Evolutionary conservation across 1,140 invertebrate species (phyloP).

Genomic region (Gryllus bimaculatus): DNA sequence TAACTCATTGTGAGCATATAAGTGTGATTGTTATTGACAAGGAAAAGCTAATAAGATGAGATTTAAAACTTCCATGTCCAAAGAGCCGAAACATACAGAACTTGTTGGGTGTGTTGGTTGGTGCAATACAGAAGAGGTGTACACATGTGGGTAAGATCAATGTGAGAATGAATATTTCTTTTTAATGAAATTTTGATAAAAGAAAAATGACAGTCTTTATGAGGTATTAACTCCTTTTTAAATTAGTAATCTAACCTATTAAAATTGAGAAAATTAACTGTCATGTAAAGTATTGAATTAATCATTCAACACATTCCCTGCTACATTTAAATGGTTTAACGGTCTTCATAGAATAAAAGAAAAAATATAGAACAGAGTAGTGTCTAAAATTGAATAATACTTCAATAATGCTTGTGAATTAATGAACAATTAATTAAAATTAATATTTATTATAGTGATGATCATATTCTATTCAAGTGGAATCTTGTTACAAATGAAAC

Average conservation of each 20-base stretch:
- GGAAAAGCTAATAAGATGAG: conserved; percentile 46
- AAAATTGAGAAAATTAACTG: background rate
- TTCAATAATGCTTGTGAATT: too few species aligned
- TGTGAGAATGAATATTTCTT: background rate
- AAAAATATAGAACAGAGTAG: too few species aligned
- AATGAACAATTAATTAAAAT: too few species aligned
- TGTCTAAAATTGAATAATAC: too few species aligned
- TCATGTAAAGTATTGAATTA: too few species aligned
- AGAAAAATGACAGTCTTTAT: background rate
- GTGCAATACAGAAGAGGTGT: conserved; percentile 85
- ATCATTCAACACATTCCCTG: too few species aligned
- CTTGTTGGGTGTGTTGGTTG: conserved; percentile 80
- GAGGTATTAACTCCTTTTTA: background rate
- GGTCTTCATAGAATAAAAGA: too few species aligned
- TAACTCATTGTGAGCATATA: too few species aligned
- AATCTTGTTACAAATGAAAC: conserved; percentile 70
- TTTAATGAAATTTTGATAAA: background rate
- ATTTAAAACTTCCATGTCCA: conserved; percentile 66
- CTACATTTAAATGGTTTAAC: too few species aligned
- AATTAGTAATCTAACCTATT: background rate
- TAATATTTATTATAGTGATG: conserved; percentile 53
- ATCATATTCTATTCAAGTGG: conserved; percentile 84
- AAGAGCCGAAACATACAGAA: conserved; percentile 60
- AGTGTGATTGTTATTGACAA: too few species aligned
- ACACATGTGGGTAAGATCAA: conserved; percentile 65